Evolutionary conservation across 2,113 vertebrate genomes (phyloP).

Genomic region (Myiozetetes cayanensis): DNA sequence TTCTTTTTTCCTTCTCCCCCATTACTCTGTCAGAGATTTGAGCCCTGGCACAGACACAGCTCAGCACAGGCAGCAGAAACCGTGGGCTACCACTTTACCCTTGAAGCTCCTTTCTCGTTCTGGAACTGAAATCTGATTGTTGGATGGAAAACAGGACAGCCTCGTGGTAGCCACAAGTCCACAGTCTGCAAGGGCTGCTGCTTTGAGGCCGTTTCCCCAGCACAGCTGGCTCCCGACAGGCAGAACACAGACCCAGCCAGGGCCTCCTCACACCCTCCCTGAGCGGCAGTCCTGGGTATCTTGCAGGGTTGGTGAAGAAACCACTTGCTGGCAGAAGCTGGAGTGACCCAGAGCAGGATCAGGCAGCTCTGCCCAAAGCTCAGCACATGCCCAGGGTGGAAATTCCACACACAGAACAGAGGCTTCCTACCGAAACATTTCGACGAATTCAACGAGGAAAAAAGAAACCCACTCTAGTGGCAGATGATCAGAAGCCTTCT

Average conservation of each 20-base stretch:
- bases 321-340: background rate
- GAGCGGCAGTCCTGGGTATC: background rate
- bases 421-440: background rate
- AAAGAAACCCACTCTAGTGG: background rate
- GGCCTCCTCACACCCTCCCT: background rate
- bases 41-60: background rate
- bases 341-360: background rate
- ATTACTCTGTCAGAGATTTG: background rate
- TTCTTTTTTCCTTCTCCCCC: background rate
- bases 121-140: constrained; percentile 15
- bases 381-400: background rate
- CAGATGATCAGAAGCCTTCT: background rate
- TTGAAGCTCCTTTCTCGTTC: constrained; percentile 2
- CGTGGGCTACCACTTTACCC: background rate
- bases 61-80: background rate
- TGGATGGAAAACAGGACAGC: constrained; percentile 30
- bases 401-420: background rate
- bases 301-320: background rate
- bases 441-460: background rate
- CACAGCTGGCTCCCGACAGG: background rate
- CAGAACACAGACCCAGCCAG: background rate
- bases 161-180: constrained; percentile 2
- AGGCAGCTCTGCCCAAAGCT: background rate
- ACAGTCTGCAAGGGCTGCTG: background rate
- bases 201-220: background rate